Percentiles rank a stretch among this genome's conserved stretches.
Conservation (phyloP, 2,113 vertebrate species). For the Mionectes macconnelli region DNA sequence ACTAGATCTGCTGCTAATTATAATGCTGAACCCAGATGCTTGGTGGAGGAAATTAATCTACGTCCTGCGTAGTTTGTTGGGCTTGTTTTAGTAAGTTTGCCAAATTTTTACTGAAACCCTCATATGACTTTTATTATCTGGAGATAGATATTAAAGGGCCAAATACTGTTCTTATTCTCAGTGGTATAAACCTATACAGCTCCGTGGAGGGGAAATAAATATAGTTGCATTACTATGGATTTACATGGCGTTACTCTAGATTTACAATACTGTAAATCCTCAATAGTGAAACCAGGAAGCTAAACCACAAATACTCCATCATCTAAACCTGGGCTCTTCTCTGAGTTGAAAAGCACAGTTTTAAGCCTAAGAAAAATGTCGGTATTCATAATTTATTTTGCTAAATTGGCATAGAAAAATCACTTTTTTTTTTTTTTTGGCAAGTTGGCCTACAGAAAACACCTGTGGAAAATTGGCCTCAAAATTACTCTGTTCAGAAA, state of each 20-base stretch:
- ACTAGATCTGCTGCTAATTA: conserved; percentile 68
- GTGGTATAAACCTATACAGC: conserved; percentile 43
- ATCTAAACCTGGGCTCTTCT: not conserved
- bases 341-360: not conserved
- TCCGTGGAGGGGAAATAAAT: conserved; percentile 24
- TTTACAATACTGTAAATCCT: conserved; percentile 26
- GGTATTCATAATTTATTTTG: not conserved
- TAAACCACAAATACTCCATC: not conserved
- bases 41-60: conserved; percentile 65
- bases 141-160: conserved; percentile 52
- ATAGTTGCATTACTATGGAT: conserved; percentile 5
- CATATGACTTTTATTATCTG: conserved; percentile 64
- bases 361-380: not conserved
- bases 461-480: not conserved
- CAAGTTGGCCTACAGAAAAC: not conserved
- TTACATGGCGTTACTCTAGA: not conserved
- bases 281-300: not conserved
- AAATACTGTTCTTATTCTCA: conserved; percentile 49
- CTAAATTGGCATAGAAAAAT: not conserved
- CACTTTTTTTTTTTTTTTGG: not conserved
- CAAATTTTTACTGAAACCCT: conserved; percentile 63
- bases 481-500: not conserved
- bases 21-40: conserved; percentile 66
- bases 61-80: conserved; percentile 56
- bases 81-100: conserved; percentile 64